phyloP scores from a whole-genome alignment of 2,113 vertebrate genomes.

The Piaya cayana region DNA sequence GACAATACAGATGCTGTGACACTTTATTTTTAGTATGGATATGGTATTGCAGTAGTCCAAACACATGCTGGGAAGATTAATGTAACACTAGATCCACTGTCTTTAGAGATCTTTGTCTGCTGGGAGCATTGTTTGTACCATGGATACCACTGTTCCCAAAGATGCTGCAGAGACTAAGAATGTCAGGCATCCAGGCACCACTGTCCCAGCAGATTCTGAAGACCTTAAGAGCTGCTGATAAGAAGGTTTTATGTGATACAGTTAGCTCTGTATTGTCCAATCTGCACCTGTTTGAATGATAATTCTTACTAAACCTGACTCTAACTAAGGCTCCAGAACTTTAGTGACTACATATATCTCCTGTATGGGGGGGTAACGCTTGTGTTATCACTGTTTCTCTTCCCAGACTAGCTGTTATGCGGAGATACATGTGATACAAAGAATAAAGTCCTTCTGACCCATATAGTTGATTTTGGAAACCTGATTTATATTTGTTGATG shows the following conservation, averaged over 20 bases:
- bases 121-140: constrained; percentile 70
- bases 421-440: background rate
- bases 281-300: background rate
- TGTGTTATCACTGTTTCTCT: background rate
- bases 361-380: background rate
- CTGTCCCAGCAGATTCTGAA: constrained; percentile 61
- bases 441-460: background rate
- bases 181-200: constrained; percentile 57
- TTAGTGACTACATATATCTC: background rate
- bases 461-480: background rate
- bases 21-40: constrained; percentile 61
- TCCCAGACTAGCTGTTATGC: background rate
- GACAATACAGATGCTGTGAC: constrained; percentile 39
- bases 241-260: constrained; percentile 34
- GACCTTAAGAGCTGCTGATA: constrained; percentile 34
- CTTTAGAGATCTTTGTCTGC: constrained; percentile 37
- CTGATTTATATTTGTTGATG: background rate
- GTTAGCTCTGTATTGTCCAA: constrained; percentile 31
- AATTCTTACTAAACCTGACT: background rate
- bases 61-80: constrained; percentile 44
- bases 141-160: constrained; percentile 68
- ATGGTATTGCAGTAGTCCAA: background rate
- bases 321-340: background rate
- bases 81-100: constrained; percentile 60
- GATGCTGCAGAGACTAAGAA: background rate